Conservation (phyloP, 1,140 invertebrate genomes). For the Holcopasites calliopsidis region DNA sequence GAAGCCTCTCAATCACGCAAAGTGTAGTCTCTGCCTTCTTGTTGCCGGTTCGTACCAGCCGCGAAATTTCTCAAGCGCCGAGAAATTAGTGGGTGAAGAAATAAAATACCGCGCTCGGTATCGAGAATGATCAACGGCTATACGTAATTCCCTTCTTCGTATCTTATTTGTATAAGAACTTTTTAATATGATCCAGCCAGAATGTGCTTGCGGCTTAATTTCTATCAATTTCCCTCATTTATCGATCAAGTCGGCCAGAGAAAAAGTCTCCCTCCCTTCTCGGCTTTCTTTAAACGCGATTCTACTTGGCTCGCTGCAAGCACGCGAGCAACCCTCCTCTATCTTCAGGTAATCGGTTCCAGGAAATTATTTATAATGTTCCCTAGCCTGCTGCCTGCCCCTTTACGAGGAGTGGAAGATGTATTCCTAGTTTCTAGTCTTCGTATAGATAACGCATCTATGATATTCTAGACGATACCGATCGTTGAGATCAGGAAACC, state of each 20-base stretch:
- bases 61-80: neutral
- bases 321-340: neutral
- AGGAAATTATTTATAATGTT: conserved; percentile 40
- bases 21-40: neutral
- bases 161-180: no score
- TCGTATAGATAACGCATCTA: conserved; percentile 23
- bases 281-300: neutral
- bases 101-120: neutral
- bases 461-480: neutral
- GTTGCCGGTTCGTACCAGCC: neutral
- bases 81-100: no score
- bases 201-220: neutral
- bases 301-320: neutral
- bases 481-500: neutral
- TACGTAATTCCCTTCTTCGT: no score
- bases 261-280: no score
- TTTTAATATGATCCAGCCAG: neutral
- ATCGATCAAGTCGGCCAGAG: neutral
- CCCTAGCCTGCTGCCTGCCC: neutral
- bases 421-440: neutral
- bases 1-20: conserved; percentile 6
- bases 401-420: neutral
- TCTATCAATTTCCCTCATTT: neutral
- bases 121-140: no score
- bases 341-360: conserved; percentile 30